A percentile compares a stretch with the other conserved stretches of the same genome.
Conservation (phyloP, 2,888 invertebrate species). For the Noctuana brunneofusca region DNA sequence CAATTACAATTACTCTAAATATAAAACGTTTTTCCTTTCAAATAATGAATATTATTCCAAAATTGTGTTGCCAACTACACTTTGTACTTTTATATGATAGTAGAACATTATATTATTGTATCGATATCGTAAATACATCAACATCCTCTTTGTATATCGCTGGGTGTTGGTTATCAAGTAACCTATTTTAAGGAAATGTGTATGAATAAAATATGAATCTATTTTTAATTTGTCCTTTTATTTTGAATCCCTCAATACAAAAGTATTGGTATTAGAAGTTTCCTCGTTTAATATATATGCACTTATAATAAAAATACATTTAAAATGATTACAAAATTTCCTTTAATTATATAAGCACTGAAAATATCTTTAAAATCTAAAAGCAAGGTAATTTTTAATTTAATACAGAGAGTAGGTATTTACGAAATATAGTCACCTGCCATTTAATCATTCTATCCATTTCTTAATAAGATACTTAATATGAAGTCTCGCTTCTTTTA, state of each 20-base stretch:
- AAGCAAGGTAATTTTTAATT: too few species aligned
- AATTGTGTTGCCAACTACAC: slow-evolving; percentile 39
- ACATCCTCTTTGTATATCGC: slow-evolving; percentile 69
- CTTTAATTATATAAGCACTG: too few species aligned
- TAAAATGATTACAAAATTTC: too few species aligned
- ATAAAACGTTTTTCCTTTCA: not conserved
- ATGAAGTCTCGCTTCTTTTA: slow-evolving; percentile 61
- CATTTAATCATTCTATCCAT: slow-evolving; percentile 71
- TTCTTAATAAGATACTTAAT: slow-evolving; percentile 64
- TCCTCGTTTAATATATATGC: too few species aligned
- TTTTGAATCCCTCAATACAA: not conserved
- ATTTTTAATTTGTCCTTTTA: slow-evolving; percentile 49
- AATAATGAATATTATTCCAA: not conserved
- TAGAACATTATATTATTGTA: slow-evolving; percentile 36
- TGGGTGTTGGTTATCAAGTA: slow-evolving; percentile 78
- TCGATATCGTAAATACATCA: slow-evolving; percentile 48
- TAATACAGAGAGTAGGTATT: not conserved
- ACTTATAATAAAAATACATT: too few species aligned
- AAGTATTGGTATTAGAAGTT: not conserved
- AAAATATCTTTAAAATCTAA: too few species aligned
- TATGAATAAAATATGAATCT: slow-evolving; percentile 73
- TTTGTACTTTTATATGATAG: slow-evolving; percentile 18
- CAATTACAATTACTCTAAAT: not conserved
- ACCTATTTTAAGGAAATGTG: slow-evolving; percentile 74
- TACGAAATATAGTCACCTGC: slow-evolving; percentile 45